These are phyloP conservation scores for Metaphire vulgaris DNA, from an alignment of 1,140 invertebrate genomes.

Conservation along the genomic window DNA sequence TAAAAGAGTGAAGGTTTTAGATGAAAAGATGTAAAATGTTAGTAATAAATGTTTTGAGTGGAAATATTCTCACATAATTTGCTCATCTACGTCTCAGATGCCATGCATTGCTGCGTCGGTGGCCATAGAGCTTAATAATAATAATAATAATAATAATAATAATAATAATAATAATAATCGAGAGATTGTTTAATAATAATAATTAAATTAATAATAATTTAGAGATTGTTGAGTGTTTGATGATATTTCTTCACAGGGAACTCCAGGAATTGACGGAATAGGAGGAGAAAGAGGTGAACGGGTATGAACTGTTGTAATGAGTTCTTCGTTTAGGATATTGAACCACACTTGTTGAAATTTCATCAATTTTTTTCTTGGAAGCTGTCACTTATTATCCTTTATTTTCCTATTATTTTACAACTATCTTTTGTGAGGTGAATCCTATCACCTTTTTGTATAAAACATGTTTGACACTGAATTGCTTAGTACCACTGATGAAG, in stretches of 20 bases:
- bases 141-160: too few species aligned
- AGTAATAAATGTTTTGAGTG: neutral
- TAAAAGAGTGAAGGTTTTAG: too few species aligned
- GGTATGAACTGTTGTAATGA: neutral
- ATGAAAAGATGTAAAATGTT: neutral
- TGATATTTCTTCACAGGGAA: constrained; percentile 4
- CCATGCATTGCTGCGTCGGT: neutral
- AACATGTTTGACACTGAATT: neutral
- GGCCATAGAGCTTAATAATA: too few species aligned
- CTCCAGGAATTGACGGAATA: neutral
- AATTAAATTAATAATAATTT: neutral
- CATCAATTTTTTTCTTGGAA: neutral
- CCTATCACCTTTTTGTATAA: neutral
- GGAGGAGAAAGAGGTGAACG: constrained; percentile 1
- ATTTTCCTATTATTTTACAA: neutral
- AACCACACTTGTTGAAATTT: neutral
- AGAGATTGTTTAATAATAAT: too few species aligned
- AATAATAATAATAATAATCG: too few species aligned
- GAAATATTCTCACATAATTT: neutral
- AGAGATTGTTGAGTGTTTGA: neutral
- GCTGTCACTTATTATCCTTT: neutral
- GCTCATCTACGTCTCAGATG: neutral
- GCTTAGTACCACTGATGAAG: too few species aligned
- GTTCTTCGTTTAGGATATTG: neutral
- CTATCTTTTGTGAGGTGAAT: too few species aligned